Evolutionary conservation across 1,140 invertebrate genomes (phyloP), one percentile per base, ranked within the genome.

Genomic region (Drosophila persimilis): DNA sequence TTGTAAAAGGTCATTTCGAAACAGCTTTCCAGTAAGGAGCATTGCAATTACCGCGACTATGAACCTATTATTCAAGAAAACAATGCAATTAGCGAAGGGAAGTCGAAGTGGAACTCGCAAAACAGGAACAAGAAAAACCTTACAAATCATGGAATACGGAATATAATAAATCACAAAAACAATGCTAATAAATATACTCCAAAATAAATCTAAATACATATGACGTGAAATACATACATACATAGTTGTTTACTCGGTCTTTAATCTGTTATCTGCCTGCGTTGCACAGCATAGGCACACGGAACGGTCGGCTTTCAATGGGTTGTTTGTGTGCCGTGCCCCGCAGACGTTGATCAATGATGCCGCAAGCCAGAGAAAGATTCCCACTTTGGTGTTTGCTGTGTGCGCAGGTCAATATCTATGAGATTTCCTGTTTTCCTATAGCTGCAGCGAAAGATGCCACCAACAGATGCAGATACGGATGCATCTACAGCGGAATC

Each of bases 141-240:
- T 60, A 71, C 64, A 13, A 80, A 61, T 80, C 64, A 73, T 77
- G 74, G 50, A 81, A 83, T 61, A 73, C 72, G 74, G 47, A 81
- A 83, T 64, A 70, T 69, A 76, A 66, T 39, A 76, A 59, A 26
- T 51, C 46, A 61, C 20, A 46, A 56, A 46, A 48, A 15, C 63
- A 69, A 64, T 69, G 64, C 65, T 73, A 80, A 67, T 73, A 56
- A 67, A 73, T 76, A 84, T 83, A 84, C 72, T 79, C 80, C 52
- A 41, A 75, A 75, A 75, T 73, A 84, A 73, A 76, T 47, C 44
- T 66, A 76, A 79, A 65, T 73, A 76, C 75, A 65, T 73, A 41
- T 44, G 26, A 66, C 75, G 35, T 54, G 46, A 50, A 45, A 54
- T 53, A 20, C 26, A 24, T 17, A 17, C 24, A 24, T 24, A 24